A percentile compares a stretch with the other conserved stretches of the same genome.
These are phyloP conservation scores for Acanthoscelides obtectus DNA, from an alignment of 2,888 invertebrate species.

Conservation along the genomic window DNA sequence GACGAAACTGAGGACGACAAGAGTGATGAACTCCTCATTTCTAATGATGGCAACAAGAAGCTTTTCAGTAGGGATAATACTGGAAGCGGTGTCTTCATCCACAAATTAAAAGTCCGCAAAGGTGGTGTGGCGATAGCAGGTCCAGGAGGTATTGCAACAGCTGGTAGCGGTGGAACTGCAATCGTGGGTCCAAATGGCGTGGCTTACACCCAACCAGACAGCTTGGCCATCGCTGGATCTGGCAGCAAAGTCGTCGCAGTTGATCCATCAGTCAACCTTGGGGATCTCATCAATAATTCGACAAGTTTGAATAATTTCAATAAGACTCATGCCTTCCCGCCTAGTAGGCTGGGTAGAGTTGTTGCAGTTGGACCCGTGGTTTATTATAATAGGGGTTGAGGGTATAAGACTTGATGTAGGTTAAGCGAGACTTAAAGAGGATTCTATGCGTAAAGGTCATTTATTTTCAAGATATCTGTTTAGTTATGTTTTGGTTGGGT, in stretches of 20 bases:
- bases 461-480: neutral
- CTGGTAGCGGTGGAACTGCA: conserved; percentile 74
- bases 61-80: conserved; percentile 43
- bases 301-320: neutral
- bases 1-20: conserved; percentile 31
- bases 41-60: conserved; percentile 36
- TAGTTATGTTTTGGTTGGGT: neutral
- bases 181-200: conserved; percentile 75
- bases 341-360: conserved; percentile 60
- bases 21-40: conserved; percentile 29
- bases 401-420: neutral
- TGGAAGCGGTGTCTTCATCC: conserved; percentile 64
- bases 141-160: conserved; percentile 77
- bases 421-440: neutral
- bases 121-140: conserved; percentile 79
- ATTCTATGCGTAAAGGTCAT: conserved; percentile 1
- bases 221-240: conserved; percentile 71
- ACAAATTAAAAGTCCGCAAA: conserved; percentile 63
- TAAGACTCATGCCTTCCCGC: conserved; percentile 12
- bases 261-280: conserved; percentile 58
- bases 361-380: conserved; percentile 72
- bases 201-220: conserved; percentile 71
- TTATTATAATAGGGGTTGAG: conserved; percentile 53
- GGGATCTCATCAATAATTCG: conserved; percentile 46
- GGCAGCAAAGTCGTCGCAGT: conserved; percentile 67